Base-by-base conservation (phyloP, 1,140 invertebrate genomes). In the Drosophila miranda region DNA sequence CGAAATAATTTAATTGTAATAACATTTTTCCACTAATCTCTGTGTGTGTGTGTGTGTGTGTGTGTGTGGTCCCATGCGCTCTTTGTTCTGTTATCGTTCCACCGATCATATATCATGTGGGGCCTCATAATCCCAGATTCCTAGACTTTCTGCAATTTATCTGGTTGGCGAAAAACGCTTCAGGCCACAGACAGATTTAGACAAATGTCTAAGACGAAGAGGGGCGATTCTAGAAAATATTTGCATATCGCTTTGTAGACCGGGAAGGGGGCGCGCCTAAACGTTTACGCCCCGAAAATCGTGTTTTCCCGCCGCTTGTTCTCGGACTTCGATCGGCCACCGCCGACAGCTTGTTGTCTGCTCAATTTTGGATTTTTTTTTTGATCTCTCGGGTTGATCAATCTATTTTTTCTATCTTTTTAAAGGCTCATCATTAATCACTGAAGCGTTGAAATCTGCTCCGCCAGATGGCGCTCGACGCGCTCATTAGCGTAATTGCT, bases 401-500 rank as follows among this genome's bases (percentile, higher is more conserved):
- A 71, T 77, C 78, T 78, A 68, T 71, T 87, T 87, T 68, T 80
- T 34, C 8, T 3, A 34, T 34, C 8, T 34, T 34, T 34, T 38
- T 13, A 38, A 38, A 38, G 34, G 34, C 34, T 38, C 34, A 13
- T 89, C 80, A 89, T 89, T 89, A 89, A 89, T 89, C 80, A 89
- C 73, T 75, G 63, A 76, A 79, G 80, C 74, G 81, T 86, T 86
- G 86, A 86, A 87, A 75, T 78, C 55, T 67, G 59, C 82, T 66
- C 82, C 80, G 76, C 80, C 78, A 79, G 67, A 84, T 83, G 80
- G 80, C 80, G 80, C 80, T 83, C 67, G 81, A 78, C 75, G 73
- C 72, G 79, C 79, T 83, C 79, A 83, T 83, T 83, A 83, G 80
- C 66, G 81, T 84, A 86, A 84, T 81, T 86, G 81, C 82, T 72